Conservation (phyloP, 1,140 invertebrate species). For the Drosophila gunungcola region DNA sequence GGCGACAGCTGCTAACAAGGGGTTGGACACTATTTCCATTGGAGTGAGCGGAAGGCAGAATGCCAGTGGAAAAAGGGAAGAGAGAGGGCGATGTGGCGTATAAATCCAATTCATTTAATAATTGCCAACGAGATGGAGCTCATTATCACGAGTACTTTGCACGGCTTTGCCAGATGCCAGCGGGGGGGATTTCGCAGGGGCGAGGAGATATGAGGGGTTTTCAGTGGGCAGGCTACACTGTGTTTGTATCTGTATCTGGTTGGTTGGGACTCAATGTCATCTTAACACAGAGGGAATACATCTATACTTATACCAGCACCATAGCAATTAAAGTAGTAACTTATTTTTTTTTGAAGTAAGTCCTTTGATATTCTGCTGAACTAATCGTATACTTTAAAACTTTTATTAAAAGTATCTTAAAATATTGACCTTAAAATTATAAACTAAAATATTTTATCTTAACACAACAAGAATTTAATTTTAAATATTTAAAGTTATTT, state of each 20-base stretch:
- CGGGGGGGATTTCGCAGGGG: background rate
- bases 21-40: conserved; percentile 18
- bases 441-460: background rate
- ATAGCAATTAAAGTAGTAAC: background rate
- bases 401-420: too few species aligned
- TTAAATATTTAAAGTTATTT: too few species aligned
- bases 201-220: background rate
- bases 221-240: conserved; percentile 21
- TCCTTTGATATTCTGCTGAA: background rate
- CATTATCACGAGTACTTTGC: conserved; percentile 83
- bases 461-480: too few species aligned
- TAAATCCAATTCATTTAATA: conserved; percentile 85
- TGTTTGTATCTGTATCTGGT: conserved; percentile 29
- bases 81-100: conserved; percentile 31
- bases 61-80: background rate
- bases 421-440: background rate
- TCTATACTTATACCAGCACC: conserved; percentile 1
- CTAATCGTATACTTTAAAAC: background rate
- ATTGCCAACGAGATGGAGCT: conserved; percentile 84
- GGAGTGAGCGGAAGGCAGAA: conserved; percentile 3
- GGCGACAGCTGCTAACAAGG: conserved; percentile 36
- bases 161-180: conserved; percentile 65
- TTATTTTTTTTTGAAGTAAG: background rate
- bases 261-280: background rate
- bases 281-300: background rate